Conservation (phyloP, 2,888 invertebrate species). For the Aplocera efformata region DNA sequence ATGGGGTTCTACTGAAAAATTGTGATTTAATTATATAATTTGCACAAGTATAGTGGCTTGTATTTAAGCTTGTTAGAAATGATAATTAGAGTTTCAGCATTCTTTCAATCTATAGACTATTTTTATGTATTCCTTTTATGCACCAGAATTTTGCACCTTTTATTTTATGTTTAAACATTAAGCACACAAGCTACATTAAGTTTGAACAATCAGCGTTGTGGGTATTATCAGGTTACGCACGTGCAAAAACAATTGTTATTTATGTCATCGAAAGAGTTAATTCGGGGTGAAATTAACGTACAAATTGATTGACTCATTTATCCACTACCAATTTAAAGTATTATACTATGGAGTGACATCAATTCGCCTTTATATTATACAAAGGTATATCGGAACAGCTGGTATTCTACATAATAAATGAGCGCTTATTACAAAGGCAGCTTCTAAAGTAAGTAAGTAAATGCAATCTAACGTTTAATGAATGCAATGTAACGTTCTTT, state of each 20-base stretch:
- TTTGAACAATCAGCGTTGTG: slow-evolving; percentile 18
- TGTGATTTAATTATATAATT: no score
- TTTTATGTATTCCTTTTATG: no score
- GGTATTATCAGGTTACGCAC: slow-evolving; percentile 20
- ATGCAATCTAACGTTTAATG: no score
- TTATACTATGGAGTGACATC: slow-evolving; percentile 32
- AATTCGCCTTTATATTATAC: slow-evolving; percentile 32
- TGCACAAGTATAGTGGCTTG: no score
- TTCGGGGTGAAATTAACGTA: slow-evolving; percentile 36
- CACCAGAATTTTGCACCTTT: no score
- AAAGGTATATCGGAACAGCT: slow-evolving; percentile 6
- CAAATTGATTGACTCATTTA: slow-evolving; percentile 44
- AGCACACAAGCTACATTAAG: slow-evolving; percentile 11
- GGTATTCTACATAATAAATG: neutral
- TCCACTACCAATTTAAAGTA: slow-evolving; percentile 37
- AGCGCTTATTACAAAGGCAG: no score
- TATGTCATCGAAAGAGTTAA: slow-evolving; percentile 32
- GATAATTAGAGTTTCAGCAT: no score
- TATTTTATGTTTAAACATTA: neutral
- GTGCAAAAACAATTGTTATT: slow-evolving; percentile 32
- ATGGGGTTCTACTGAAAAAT: no score
- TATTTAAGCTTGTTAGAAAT: no score
- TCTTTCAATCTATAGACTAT: no score
- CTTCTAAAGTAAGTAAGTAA: no score
- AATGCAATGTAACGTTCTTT: no score